phyloP scores from a whole-genome alignment of 2,888 invertebrate genomes.

The Neoitamus cyanurus region DNA sequence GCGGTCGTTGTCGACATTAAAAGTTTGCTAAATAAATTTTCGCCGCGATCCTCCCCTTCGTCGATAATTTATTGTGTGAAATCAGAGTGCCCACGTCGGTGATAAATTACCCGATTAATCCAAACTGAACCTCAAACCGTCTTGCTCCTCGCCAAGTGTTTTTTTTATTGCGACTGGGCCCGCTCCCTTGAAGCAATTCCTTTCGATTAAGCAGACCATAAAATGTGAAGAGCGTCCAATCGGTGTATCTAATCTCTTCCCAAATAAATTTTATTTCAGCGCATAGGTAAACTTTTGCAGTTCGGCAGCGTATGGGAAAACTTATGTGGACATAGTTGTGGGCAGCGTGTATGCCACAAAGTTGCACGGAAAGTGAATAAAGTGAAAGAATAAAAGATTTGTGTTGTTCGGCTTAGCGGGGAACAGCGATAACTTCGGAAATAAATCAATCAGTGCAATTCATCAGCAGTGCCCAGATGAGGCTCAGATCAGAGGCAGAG shows the following conservation, averaged over 20 bases:
- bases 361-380: background rate
- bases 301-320: background rate
- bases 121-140: background rate
- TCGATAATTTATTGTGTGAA: slow-evolving; percentile 4
- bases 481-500: background rate
- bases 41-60: background rate
- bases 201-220: background rate
- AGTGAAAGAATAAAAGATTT: background rate
- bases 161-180: background rate
- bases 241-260: background rate
- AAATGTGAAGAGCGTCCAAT: background rate
- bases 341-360: background rate
- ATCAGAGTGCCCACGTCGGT: background rate
- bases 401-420: background rate
- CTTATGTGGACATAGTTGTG: background rate
- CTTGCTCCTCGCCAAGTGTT: background rate
- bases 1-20: background rate
- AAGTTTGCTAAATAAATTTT: background rate
- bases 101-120: background rate
- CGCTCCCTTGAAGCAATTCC: background rate
- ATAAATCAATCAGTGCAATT: background rate
- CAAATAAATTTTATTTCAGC: background rate
- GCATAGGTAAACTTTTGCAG: background rate
- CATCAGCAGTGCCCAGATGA: background rate
- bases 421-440: background rate